Evolutionary conservation across 1,140 invertebrate species (phyloP).

Genomic region (Pseudachorutes palmiensis): DNA sequence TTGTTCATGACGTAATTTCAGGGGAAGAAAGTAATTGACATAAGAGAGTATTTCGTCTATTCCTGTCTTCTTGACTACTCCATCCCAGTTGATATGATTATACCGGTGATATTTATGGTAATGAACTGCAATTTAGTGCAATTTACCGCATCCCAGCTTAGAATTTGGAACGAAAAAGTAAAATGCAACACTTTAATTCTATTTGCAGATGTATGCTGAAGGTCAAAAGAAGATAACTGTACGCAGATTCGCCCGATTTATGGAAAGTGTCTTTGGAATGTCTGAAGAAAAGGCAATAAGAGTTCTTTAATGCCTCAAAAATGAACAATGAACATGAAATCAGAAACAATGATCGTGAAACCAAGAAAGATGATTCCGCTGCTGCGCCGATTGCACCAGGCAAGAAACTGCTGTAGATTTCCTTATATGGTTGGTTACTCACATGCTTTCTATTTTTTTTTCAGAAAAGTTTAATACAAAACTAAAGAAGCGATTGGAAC

Average conservation of each 20-base stretch:
- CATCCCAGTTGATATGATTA: conserved; percentile 17
- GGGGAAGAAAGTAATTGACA: conserved; percentile 12
- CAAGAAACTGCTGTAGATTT: conserved; percentile 10
- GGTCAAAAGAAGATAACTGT: conserved; percentile 19
- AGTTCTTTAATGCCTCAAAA: conserved; percentile 19
- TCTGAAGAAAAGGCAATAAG: conserved; percentile 15
- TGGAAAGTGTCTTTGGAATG: conserved; percentile 18
- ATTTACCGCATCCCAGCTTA: too few relatives aligned
- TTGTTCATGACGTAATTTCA: not conserved
- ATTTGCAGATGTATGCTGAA: conserved; percentile 30
- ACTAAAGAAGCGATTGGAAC: conserved; percentile 23
- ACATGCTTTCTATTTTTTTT: conserved; percentile 7
- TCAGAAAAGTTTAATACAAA: conserved; percentile 24
- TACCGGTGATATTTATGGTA: conserved; percentile 27
- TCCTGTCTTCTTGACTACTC: conserved; percentile 14
- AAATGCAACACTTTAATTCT: conserved; percentile 10
- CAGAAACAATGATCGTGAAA: too few relatives aligned
- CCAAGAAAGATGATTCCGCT: not conserved
- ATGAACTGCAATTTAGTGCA: not conserved
- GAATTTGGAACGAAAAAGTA: not conserved
- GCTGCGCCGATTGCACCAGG: conserved; percentile 11
- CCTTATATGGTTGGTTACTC: not conserved
- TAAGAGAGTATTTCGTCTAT: conserved; percentile 29
- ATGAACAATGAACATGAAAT: too few relatives aligned
- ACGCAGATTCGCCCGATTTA: conserved; percentile 19